phyloP scores from a whole-genome alignment of 2,797 vertebrate species.

The Alcedo atthis region DNA sequence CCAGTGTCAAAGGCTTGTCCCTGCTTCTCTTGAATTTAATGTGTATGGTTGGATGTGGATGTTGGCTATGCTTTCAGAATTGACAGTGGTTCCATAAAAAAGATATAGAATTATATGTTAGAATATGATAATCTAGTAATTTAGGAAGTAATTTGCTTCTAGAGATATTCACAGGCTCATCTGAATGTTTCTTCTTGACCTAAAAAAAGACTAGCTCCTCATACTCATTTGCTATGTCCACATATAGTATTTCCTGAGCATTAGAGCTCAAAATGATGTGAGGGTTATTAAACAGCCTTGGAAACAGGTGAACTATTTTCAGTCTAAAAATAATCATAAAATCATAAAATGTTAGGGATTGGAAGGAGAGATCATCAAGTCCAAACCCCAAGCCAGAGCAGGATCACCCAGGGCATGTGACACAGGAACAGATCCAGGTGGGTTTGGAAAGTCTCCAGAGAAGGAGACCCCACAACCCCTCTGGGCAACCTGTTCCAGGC shows the following conservation, averaged over 20 bases:
- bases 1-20: slow-evolving; percentile 12
- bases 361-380: too few species aligned
- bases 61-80: neutral
- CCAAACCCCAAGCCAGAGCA: too few species aligned
- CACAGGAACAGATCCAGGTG: too few species aligned
- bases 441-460: too few species aligned
- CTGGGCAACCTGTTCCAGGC: too few species aligned
- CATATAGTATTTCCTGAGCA: neutral
- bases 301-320: neutral
- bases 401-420: too few species aligned
- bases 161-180: neutral
- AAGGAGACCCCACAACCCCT: too few species aligned
- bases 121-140: neutral
- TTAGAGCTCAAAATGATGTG: neutral
- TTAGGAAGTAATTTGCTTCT: neutral
- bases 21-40: neutral
- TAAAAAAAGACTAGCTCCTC: neutral
- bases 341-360: too few species aligned
- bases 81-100: neutral
- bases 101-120: neutral
- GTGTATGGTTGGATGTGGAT: neutral
- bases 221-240: neutral
- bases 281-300: neutral
- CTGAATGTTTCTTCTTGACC: neutral
- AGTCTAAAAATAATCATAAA: neutral